Evolutionary conservation across 2,113 vertebrate genomes (phyloP), one percentile per base, ranked within the genome.

Genomic region (Tachysurus vachellii): DNA sequence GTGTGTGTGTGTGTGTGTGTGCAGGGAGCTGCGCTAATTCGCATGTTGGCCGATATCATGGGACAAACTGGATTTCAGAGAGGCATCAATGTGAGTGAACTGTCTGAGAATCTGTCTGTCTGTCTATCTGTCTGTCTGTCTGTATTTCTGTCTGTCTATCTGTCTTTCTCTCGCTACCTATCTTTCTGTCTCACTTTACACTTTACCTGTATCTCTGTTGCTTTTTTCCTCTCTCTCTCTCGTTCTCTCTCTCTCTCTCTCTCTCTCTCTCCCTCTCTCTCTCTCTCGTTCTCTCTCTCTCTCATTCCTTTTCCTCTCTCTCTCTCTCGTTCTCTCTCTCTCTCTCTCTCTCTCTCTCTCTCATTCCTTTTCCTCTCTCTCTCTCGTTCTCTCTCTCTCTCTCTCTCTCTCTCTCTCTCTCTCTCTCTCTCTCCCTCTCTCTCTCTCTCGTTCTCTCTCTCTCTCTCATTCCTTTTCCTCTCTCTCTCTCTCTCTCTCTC

Each of bases 31-130:
- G 97, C 98, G 79, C 94, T 99, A 93, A 99, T 99, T 95, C 96
- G 98, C 94, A 99, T 99, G 98, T 88, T 99, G 95, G 98, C 98
- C 80, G 98, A 97, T 92, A 97, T 99, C 94, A 99, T 99, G 98
- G 98, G 98, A 88, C 96, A 97, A 91, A 93, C 95, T 16, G 94
- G 98, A 81, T 99, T 99, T 95, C 97, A 97, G 91, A 97, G 94
- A 91, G 98, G 97, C 86, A 95, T 99, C 82, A 56, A 31, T 31
- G 76, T 79, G 19, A 56, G 76, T 79, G 17, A 79, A 56, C 21
- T 28, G 16, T 36, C 36, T 36, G 36, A 36, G 36, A 36, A 36
- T 36, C 36, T 47, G 10, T 47, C 12, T 53, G 10, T 53, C 50
- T 79, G 5, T 54, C 50, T 79, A 5, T 54, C 7, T 79, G 0